Evolutionary conservation across 2,888 invertebrate genomes (phyloP).

Genomic region (Phoronis australis): DNA sequence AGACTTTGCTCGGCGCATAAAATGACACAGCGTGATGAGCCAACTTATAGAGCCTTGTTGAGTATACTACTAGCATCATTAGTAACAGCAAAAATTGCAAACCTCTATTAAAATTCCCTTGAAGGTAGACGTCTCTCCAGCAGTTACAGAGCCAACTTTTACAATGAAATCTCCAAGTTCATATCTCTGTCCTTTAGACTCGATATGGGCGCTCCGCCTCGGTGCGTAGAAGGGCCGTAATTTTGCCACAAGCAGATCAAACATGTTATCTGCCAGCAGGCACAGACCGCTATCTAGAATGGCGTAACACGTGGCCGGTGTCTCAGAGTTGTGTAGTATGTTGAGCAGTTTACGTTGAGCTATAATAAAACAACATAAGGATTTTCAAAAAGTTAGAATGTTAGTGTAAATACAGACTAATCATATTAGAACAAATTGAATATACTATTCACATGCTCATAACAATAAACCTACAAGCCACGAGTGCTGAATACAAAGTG

Average conservation of each 20-base stretch:
- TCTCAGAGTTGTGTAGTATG: conserved; percentile 91
- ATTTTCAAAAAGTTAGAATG: no score
- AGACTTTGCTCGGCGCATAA: no score
- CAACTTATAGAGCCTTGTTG: no score
- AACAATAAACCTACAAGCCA: no score
- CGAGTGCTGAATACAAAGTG: no score
- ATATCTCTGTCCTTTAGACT: conserved; percentile 68
- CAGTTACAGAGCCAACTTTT: conserved; percentile 85
- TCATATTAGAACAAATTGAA: no score
- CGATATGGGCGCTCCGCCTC: conserved; percentile 68
- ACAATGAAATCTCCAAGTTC: conserved; percentile 80
- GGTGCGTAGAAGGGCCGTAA: conserved; percentile 76
- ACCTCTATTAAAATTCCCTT: conserved; percentile 91
- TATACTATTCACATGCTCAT: no score
- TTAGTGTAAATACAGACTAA: no score
- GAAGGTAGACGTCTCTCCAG: conserved; percentile 74
- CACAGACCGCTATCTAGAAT: conserved; percentile 79
- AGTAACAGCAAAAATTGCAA: no score
- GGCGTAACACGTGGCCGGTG: conserved; percentile 89
- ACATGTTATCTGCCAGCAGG: conserved; percentile 82
- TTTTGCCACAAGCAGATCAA: conserved; percentile 85
- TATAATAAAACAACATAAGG: conserved; percentile 30
- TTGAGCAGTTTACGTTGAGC: conserved; percentile 78
- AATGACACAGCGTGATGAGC: no score
- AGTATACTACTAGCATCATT: no score